Conservation (phyloP, 2,888 invertebrate genomes). For the Pyrrhosoma nymphula region DNA sequence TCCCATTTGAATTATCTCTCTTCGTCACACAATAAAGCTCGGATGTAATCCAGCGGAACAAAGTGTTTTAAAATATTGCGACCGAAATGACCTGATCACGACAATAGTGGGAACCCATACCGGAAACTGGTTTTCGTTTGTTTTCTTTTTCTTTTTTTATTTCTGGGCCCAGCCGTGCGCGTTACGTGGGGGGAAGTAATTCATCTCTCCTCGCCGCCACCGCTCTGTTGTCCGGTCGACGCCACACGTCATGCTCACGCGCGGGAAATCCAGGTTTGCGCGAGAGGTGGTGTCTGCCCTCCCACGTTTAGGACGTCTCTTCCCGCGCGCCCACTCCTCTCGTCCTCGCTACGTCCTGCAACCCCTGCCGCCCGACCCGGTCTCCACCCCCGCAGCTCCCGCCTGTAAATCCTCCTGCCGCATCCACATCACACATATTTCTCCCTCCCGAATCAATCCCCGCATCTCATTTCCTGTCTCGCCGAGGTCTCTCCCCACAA, state of each 20-base stretch:
- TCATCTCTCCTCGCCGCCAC: background rate
- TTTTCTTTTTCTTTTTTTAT: background rate
- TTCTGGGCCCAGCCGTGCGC: too few relatives aligned
- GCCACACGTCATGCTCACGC: background rate
- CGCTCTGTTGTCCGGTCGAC: background rate
- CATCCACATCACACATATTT: slow-evolving; percentile 7
- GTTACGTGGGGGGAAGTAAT: background rate
- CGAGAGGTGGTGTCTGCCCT: background rate
- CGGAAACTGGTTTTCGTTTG: background rate
- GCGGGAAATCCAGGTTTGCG: background rate
- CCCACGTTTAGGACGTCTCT: background rate
- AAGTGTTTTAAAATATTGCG: background rate
- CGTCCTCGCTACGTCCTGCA: background rate
- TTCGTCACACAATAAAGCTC: background rate
- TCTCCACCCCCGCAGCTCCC: background rate
- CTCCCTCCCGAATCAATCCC: background rate
- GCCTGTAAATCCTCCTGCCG: background rate
- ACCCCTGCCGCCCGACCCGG: background rate
- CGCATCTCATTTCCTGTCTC: background rate
- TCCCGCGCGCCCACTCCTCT: background rate
- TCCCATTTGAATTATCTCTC: background rate
- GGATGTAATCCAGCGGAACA: background rate
- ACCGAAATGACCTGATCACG: slow-evolving; percentile 1
- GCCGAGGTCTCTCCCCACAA: background rate
- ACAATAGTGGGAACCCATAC: background rate